Conservation (phyloP, 2,888 invertebrate species). For the Halocaridina rubra region DNA sequence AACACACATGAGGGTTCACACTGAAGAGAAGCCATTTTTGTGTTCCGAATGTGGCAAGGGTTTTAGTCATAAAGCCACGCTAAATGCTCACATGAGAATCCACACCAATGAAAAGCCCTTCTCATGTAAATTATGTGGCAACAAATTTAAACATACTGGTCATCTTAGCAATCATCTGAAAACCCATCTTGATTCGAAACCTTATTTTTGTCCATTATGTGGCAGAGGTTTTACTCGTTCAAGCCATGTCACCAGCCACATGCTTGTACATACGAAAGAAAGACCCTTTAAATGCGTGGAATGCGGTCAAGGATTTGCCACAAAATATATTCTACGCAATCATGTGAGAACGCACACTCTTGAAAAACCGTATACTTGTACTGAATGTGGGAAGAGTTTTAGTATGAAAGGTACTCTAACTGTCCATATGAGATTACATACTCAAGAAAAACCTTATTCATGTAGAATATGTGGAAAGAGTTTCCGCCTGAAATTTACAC, state of each 20-base stretch:
- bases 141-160: neutral
- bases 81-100: neutral
- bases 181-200: constrained; percentile 8
- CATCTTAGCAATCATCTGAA: neutral
- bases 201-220: constrained; percentile 13
- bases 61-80: neutral
- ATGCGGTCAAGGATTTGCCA: constrained; percentile 6
- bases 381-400: neutral
- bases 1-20: neutral
- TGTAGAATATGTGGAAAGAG: no score
- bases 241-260: neutral
- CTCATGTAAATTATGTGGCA: constrained; percentile 2
- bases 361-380: neutral
- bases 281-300: neutral
- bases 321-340: neutral
- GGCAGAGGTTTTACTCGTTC: neutral
- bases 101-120: constrained; percentile 1
- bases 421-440: neutral
- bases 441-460: neutral
- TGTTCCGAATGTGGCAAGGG: neutral
- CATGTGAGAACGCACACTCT: neutral
- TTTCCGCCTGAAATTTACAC: no score
- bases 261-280: constrained; percentile 3
- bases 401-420: neutral
- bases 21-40: neutral